A percentile compares a stretch with the other conserved stretches of the same genome.
phyloP scores from a whole-genome alignment of 2,888 invertebrate species.

The Tineola bisselliella region DNA sequence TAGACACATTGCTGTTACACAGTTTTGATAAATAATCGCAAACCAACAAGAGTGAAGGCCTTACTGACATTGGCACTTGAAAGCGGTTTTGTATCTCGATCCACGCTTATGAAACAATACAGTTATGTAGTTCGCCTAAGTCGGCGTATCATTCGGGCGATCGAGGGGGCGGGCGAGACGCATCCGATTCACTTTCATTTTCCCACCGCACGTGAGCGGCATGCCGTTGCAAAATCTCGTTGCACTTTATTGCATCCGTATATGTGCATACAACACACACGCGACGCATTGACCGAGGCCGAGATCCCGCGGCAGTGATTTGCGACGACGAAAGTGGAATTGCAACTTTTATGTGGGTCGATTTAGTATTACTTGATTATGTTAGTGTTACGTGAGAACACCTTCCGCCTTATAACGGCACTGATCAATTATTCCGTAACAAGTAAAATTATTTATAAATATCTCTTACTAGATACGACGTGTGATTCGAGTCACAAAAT shows the following conservation, averaged over 20 bases:
- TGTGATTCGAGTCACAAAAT: no score
- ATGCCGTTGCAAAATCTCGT: slow-evolving; percentile 55
- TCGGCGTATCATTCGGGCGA: slow-evolving; percentile 1
- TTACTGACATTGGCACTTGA: background rate
- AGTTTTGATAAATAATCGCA: background rate
- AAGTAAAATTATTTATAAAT: no score
- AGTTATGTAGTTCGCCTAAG: background rate
- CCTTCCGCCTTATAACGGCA: background rate
- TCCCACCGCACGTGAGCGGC: slow-evolving; percentile 47
- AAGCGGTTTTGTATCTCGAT: background rate
- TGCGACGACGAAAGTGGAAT: slow-evolving; percentile 67
- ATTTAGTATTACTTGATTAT: slow-evolving; percentile 46
- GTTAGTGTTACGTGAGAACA: slow-evolving; percentile 49
- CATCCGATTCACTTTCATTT: slow-evolving; percentile 10
- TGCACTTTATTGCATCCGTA: slow-evolving; percentile 63
- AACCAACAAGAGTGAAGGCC: background rate
- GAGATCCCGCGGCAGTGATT: slow-evolving; percentile 60
- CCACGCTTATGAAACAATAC: background rate
- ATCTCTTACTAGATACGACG: no score
- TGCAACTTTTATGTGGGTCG: slow-evolving; percentile 64
- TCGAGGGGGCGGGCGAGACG: background rate
- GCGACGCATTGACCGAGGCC: slow-evolving; percentile 65
- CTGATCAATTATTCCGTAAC: no score
- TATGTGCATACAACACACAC: slow-evolving; percentile 63
- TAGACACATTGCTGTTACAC: background rate